Base-by-base conservation (phyloP, 2,113 vertebrate species). In the Cynopterus brachyotis region DNA sequence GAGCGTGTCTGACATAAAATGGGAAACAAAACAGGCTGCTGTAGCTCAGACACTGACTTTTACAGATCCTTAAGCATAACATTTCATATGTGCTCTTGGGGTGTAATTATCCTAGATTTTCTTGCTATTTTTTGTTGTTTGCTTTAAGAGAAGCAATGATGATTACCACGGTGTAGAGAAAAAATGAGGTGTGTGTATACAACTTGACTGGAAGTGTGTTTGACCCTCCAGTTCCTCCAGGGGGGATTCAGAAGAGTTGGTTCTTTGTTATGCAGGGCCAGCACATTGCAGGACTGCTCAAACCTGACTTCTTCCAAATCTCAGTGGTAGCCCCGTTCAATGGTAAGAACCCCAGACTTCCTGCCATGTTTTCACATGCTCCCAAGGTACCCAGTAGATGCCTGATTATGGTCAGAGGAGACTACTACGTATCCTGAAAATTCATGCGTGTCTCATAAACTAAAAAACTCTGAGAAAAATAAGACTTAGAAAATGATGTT, bases 161-260 rank as follows among this genome's bases (percentile, higher is more conserved):
- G 2, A 67, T 86, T n/a, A 78, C 3, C 5, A 20, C 16, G 9
- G 6, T 53, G 1, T 20, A 32, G 32, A 57, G 19, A 37, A 28
- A n/a, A 28, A n/a, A 5, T 37, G 55, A 78, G 9, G 26, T 28
- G 28, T 22, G 10, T 42, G n/a, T 22, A 9, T 42, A 17, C 15
- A 9, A 12, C 0, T 0, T 57, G 62, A 50, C 22, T 40, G 30
- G 35, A 30, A 40, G 13, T 57, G 3, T 69, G 26, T 15, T 28
- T 40, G 32, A 67, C 11, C 30, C 35, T 9, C 32, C 30, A 10
- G 1, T 37, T 80, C 64, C 32, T 87, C 5, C 40, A 13, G 3
- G 13, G 19, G 11, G 5, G 7, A 20, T 26, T 70, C 32, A 11
- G 42, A 80, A 62, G 53, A 70, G 30, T 40, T 26, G 11, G 6